Evolutionary conservation across 2,888 invertebrate genomes (phyloP).

Genomic region (Sinotaia quadrata): DNA sequence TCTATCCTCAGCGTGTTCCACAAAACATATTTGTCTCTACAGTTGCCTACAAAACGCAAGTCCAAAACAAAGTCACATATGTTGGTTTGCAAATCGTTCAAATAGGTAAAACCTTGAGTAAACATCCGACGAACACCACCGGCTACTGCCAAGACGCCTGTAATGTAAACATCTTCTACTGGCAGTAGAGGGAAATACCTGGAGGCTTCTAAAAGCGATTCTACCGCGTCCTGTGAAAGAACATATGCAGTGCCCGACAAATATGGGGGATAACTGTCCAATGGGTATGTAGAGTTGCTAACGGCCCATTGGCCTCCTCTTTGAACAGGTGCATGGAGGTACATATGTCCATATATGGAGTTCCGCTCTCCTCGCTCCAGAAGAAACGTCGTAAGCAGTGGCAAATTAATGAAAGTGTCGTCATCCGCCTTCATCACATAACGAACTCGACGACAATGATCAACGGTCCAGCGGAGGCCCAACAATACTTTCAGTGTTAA

Average conservation of each 20-base stretch:
- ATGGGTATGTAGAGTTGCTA: slow-evolving; percentile 37
- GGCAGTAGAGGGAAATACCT: slow-evolving; percentile 48
- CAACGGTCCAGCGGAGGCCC: slow-evolving; percentile 27
- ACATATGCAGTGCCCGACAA: slow-evolving; percentile 54
- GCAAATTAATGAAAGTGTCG: slow-evolving; percentile 34
- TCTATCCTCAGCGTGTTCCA: slow-evolving; percentile 19
- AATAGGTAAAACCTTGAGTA: slow-evolving; percentile 50
- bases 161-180: slow-evolving; percentile 60
- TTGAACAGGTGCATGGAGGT: slow-evolving; percentile 34
- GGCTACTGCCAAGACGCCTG: slow-evolving; percentile 50
- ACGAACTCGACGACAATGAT: slow-evolving; percentile 17
- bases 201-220: slow-evolving; percentile 42
- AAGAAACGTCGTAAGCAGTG: slow-evolving; percentile 25
- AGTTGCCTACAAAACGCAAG: slow-evolving; percentile 10
- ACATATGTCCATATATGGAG: slow-evolving; percentile 36
- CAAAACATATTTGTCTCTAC: not conserved
- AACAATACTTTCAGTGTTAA: slow-evolving; percentile 29
- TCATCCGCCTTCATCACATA: slow-evolving; percentile 30
- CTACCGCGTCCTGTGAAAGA: slow-evolving; percentile 44
- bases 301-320: slow-evolving; percentile 53
- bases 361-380: not conserved
- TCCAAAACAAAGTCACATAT: slow-evolving; percentile 49
- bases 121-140: slow-evolving; percentile 40
- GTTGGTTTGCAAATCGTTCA: slow-evolving; percentile 40
- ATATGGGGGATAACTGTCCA: slow-evolving; percentile 47